phyloP scores from a whole-genome alignment of 2,113 vertebrate genomes.

The Gallinago jamesoni region DNA sequence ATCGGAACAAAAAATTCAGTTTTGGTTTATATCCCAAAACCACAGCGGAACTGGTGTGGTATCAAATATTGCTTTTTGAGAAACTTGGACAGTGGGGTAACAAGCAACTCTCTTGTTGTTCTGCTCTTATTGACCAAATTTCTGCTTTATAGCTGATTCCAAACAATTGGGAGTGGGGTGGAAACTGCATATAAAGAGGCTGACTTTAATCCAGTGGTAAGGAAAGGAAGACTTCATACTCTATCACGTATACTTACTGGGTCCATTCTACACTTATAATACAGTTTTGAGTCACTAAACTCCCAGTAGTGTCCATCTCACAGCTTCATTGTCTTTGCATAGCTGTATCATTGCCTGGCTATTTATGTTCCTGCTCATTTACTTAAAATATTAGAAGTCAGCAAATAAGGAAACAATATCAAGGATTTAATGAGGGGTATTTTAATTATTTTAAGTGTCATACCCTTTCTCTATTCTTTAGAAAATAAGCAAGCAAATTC shows the following conservation, averaged over 20 bases:
- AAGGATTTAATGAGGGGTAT: background rate
- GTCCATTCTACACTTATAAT: background rate
- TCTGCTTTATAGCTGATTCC: background rate
- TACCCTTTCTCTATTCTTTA: background rate
- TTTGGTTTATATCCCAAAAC: background rate
- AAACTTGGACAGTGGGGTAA: background rate
- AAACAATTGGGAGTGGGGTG: accelerated
- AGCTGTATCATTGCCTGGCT: background rate
- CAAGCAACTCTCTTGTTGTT: background rate
- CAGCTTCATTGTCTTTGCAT: background rate
- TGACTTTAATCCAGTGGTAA: background rate
- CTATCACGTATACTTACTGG: background rate
- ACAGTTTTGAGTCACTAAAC: background rate
- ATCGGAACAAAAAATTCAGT: background rate
- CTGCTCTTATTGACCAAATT: background rate
- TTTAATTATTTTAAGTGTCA: background rate
- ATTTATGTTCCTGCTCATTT: background rate
- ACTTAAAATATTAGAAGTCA: background rate
- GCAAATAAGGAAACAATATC: background rate
- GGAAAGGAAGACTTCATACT: background rate
- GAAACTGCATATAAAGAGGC: background rate
- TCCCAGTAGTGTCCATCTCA: background rate
- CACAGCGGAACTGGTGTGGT: background rate
- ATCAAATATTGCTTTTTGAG: background rate
- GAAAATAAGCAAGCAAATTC: background rate